These are phyloP conservation scores for Leuciscus waleckii DNA, from an alignment of 2,797 vertebrate genomes.

Conservation along the genomic window DNA sequence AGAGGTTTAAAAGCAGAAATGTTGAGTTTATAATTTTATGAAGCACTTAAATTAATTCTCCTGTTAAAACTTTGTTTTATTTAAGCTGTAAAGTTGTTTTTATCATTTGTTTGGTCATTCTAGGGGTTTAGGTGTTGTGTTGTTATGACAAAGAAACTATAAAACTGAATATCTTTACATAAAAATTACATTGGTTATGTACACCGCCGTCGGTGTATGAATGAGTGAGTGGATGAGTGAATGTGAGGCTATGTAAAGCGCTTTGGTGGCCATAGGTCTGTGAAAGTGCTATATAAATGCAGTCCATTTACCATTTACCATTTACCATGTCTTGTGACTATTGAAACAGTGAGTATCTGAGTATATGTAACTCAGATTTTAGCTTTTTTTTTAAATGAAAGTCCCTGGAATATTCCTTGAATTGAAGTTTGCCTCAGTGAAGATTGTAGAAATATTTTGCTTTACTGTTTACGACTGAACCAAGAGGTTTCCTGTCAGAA, in stretches of 20 bases:
- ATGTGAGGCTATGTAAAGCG: too few relatives aligned
- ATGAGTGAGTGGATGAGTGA: too few relatives aligned
- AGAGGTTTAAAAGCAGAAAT: background rate
- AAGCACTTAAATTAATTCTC: background rate
- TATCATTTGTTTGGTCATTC: background rate
- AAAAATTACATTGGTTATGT: background rate
- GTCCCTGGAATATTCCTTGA: background rate
- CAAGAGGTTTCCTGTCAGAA: background rate
- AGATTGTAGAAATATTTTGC: background rate
- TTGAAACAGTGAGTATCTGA: too few relatives aligned
- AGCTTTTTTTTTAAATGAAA: background rate
- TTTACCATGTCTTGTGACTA: too few relatives aligned
- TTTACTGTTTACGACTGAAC: background rate
- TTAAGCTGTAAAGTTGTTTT: too few relatives aligned
- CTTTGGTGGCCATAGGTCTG: too few relatives aligned
- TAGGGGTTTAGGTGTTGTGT: background rate
- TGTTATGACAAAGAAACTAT: background rate
- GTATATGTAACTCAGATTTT: background rate
- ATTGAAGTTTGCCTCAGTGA: slow-evolving; percentile 26
- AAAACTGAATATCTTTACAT: background rate
- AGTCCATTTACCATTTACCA: too few relatives aligned
- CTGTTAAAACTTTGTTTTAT: background rate
- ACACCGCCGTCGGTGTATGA: too few relatives aligned
- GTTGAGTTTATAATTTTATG: background rate
- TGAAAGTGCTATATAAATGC: too few relatives aligned